Evolutionary conservation across 53 echinoderm and acorn worm genomes (phyloP), one percentile per base, ranked within the genome.

Genomic region (Holothuria leucospilota): DNA sequence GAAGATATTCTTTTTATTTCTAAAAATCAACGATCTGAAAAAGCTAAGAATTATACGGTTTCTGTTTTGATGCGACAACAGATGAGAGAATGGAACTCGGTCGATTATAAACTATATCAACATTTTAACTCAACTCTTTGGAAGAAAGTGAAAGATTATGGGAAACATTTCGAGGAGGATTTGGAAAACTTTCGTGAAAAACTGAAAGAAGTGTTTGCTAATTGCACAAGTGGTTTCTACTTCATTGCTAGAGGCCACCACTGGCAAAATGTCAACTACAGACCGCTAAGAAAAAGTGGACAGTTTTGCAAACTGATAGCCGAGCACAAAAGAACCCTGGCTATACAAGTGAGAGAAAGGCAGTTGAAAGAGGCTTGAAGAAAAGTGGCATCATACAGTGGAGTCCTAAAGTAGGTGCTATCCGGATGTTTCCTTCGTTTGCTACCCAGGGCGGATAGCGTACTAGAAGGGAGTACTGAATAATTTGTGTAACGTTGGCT

Each of bases 111-210:
- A 56, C 49, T 96, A 24, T 96, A 96, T 68, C 27, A 89, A 20
- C 83, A 85, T 78, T 96, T 96, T 42, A 96, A 96, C 59, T 60
- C 77, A 12, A 87, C 93, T 8, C 78, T 96, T 24, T 96, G 96
- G 96, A 74, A 59, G 38, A 93, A 91, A 34, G 90, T 96, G 20
- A 52, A 77, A 25, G 77, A 79, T 15, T 96, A 96, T 56, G 96
- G 96, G 20, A 89, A 80, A 25, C 52, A 65, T 2, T 96, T 93
- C 41, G 46, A 81, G 21, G 29, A 62, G 0, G 96, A 96, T 40
- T 53, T 96, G 46, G 61, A 78, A 20, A 34, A 68, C 29, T 96
- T 93, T 71, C 87, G 90, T 13, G 62, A 62, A 51, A 87, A 69
- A 9, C 70, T 91, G 51, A 79, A 87, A 2, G 77, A 86, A 68